Evolutionary conservation across 2,888 invertebrate genomes (phyloP).

Genomic region (Agriopis marginaria): DNA sequence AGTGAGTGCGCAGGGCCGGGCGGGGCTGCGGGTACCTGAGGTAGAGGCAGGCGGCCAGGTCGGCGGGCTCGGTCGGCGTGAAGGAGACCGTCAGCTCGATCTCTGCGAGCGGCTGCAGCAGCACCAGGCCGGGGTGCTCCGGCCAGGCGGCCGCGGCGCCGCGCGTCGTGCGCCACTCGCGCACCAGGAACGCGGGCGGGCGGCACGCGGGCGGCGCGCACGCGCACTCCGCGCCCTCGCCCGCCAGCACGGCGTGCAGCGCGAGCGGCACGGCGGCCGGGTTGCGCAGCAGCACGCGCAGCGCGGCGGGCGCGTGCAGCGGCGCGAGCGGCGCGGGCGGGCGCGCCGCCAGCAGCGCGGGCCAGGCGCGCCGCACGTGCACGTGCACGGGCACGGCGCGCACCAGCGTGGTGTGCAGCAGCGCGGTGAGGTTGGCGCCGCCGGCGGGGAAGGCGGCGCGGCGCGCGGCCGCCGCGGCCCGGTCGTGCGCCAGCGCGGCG

Average conservation of each 20-base stretch:
- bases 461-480: constrained; percentile 46
- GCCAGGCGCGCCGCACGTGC: constrained; percentile 27
- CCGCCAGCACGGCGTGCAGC: constrained; percentile 79
- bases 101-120: constrained; percentile 87
- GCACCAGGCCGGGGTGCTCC: constrained; percentile 44
- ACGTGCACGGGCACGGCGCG: constrained; percentile 76
- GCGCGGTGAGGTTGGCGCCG: constrained; percentile 76
- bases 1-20: no score
- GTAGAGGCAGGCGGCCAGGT: constrained; percentile 82
- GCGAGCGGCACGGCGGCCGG: constrained; percentile 90
- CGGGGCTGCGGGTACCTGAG: constrained; percentile 71
- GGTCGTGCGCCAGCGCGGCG: constrained; percentile 41
- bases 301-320: constrained; percentile 82
- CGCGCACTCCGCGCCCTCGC: constrained; percentile 88
- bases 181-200: constrained; percentile 57
- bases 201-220: constrained; percentile 86
- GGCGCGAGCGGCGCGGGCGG: constrained; percentile 46
- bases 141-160: constrained; percentile 31
- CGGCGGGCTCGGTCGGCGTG: constrained; percentile 70
- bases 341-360: constrained; percentile 24
- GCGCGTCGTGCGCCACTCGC: constrained; percentile 59
- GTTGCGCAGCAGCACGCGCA: constrained; percentile 90
- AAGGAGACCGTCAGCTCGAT: constrained; percentile 79
- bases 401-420: constrained; percentile 1
- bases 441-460: constrained; percentile 37